A percentile compares a stretch with the other conserved stretches of the same genome.
These are phyloP conservation scores for Microcebus ravelobensis DNA, from an alignment of 2,113 vertebrate species.

Conservation along the genomic window DNA sequence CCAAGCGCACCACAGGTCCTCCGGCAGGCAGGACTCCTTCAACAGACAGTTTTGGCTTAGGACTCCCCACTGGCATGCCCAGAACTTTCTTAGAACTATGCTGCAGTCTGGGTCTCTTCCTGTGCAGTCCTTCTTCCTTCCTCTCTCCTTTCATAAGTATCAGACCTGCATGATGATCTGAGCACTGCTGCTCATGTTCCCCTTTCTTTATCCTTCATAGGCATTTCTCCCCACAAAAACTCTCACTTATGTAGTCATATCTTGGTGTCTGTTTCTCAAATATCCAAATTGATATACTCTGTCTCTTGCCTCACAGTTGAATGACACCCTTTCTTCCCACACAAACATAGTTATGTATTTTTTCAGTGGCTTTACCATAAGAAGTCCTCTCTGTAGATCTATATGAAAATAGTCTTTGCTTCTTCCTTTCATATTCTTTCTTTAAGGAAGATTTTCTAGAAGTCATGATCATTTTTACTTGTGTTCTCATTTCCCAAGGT, in stretches of 20 bases:
- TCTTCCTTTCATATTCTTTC: neutral
- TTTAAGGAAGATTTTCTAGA: neutral
- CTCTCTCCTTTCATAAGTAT: neutral
- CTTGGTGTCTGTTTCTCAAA: neutral
- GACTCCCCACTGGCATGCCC: neutral
- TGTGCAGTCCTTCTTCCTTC: neutral
- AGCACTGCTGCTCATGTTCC: neutral
- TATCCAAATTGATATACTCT: neutral
- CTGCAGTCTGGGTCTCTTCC: neutral
- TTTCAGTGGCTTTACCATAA: neutral
- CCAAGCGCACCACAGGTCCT: neutral
- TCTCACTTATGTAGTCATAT: neutral
- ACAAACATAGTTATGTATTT: neutral
- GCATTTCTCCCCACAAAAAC: neutral
- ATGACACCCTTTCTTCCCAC: neutral
- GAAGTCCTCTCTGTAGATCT: neutral
- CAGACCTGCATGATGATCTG: neutral
- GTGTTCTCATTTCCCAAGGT: neutral
- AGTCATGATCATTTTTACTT: neutral
- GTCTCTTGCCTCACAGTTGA: neutral
- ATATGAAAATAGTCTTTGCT: neutral
- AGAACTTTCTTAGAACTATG: neutral
- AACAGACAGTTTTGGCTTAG: neutral
- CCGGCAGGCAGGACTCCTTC: neutral
- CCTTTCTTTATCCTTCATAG: neutral